Evolutionary conservation across 1,140 invertebrate genomes (phyloP), one percentile per base, ranked within the genome.

Genomic region (Megalopta genalis): DNA sequence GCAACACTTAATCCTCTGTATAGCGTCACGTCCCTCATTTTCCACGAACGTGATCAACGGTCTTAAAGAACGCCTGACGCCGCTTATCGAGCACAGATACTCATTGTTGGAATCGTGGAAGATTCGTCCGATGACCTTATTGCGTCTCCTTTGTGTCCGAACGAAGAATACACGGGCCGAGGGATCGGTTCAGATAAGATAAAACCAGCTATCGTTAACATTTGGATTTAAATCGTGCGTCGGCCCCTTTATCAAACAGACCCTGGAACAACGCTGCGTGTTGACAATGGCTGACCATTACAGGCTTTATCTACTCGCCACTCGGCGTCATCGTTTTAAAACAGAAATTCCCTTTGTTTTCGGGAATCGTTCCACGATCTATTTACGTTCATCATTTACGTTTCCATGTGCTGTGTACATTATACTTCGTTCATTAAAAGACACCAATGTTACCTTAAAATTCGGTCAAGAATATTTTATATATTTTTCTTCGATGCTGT

Each of bases 81-180:
- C 32, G 18, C 39, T 78, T 78, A 64, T 78, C 69, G 21, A 52
- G 4, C 49, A 25, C 60, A 64, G 52, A 72, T 64, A 72, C 67
- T 27, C 27, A 14, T 57, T n/a, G 21, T n/a, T n/a, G 8, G 59
- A 52, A 63, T 78, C 46, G 60, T 71, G 67, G 54, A 52, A 64
- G 59, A 72, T 64, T 46, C 60, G 69, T 78, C 57, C 76, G 60
- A 72, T 78, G 69, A 78, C 60, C 69, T 78, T 64, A 64, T 42
- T 57, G 32, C 49, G 60, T 46, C 76, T 52, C 2, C 25, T 78
- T 72, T 46, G 60, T 64, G 69, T 32, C 60, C 60, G 21, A 32
- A 54, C n/a, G 63, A 8, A 42, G 3, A 14, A 23, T 18, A 70
- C 39, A 37, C 32, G 32, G 42, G 54, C 21, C 27, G 10, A 54